Evolutionary conservation across 1,140 invertebrate species (phyloP).

Genomic region (Agrypnia vestita): DNA sequence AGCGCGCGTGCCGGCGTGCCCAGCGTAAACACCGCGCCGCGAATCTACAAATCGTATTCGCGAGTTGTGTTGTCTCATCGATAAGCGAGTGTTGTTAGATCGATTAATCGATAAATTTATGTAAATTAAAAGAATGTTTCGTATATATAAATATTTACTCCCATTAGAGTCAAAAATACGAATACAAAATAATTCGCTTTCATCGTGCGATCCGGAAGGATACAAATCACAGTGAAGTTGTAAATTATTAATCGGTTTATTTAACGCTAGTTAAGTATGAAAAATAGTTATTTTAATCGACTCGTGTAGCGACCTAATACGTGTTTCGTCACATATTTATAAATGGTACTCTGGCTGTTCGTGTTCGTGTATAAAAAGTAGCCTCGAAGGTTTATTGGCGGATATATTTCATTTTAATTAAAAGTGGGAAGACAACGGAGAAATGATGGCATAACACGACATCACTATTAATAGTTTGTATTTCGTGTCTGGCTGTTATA

Average conservation of each 20-base stretch:
- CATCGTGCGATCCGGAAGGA: not conserved
- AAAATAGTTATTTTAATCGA: slow-evolving; percentile 11
- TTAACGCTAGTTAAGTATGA: slow-evolving; percentile 21
- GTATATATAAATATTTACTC: not conserved
- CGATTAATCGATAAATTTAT: not conserved
- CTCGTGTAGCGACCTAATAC: not conserved
- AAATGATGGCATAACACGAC: slow-evolving; percentile 33
- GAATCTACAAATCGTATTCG: not conserved
- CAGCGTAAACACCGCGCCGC: not conserved
- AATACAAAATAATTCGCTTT: slow-evolving; percentile 3
- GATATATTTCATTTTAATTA: slow-evolving; percentile 42
- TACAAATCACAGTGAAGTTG: slow-evolving; percentile 1
- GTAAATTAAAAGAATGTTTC: not conserved
- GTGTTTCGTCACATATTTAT: slow-evolving; percentile 28
- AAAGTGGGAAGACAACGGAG: slow-evolving; percentile 40
- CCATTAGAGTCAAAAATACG: slow-evolving; percentile 8
- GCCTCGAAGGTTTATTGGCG: not conserved
- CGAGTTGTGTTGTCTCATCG: too few relatives aligned
- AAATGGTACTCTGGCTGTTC: not conserved
- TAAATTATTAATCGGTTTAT: slow-evolving; percentile 19
- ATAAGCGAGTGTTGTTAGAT: not conserved
- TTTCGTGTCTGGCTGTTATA: not conserved
- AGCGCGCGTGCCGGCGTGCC: slow-evolving; percentile 40
- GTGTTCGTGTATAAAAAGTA: not conserved
- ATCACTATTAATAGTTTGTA: slow-evolving; percentile 10